Evolutionary conservation across 2,113 vertebrate species (phyloP), one percentile per base, ranked within the genome.

Genomic region (Dermatemys mawii): DNA sequence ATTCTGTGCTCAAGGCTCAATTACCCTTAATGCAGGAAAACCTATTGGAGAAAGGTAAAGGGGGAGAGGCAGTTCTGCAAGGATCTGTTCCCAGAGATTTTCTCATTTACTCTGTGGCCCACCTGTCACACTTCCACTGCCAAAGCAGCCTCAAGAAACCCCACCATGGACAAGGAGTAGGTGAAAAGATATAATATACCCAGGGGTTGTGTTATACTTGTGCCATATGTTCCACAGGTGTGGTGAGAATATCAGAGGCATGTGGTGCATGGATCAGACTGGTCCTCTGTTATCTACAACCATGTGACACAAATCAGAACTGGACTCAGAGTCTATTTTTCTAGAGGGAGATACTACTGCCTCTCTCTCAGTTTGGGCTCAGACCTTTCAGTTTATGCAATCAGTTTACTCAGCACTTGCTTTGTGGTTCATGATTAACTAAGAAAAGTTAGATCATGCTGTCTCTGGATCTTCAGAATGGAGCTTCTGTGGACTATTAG

Each of bases 371-470:
- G 51, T 87, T 73, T 57, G 87, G 86, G 80, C 95, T 86, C 89
- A 93, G 94, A 97, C 95, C 94, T 96, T 97, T 96, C 94, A 95
- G 91, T 96, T 93, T 93, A 84, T 90, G 91, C 91, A 53, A 87
- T 93, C 95, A 73, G 92, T 93, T 97, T 97, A 96, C 95, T 93
- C 93, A 86, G 84, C 46, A 81, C 91, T 89, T 81, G 80, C 91
- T 93, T 84, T 93, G 84, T 82, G 86, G 93, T 88, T 96, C 91
- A 93, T 94, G 88, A 97, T 97, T 96, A 97, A 95, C 95, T 93
- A 79, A 81, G 79, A 95, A 76, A 86, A 96, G 82, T 96, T 89
- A 46, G 93, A 96, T 95, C 95, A 82, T 90, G 78, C 88, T 90
- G 83, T 90, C 57, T 86, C 46, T 38, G 46, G 63, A 49, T 93